A percentile compares a stretch with the other conserved stretches of the same genome.
Conservation (phyloP, 2,797 vertebrate species). For the Percopsis omiscomaycus region DNA sequence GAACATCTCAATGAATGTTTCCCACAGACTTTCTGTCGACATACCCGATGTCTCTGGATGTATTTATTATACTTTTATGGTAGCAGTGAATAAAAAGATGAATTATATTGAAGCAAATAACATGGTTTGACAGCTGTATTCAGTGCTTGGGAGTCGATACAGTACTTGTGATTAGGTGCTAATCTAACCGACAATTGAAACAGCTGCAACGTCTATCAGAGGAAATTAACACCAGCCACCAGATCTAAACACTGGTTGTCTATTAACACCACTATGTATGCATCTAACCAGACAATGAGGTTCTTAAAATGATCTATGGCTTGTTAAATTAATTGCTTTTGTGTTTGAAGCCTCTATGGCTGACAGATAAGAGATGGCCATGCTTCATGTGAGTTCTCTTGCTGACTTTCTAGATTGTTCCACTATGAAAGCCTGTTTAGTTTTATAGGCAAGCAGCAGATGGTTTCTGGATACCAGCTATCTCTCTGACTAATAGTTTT, state of each 20-base stretch:
- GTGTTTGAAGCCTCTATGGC: not conserved
- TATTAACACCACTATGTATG: no score
- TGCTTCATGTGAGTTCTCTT: not conserved
- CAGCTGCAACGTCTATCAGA: constrained; percentile 1
- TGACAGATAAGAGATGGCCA: not conserved
- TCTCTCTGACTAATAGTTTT: constrained; percentile 13
- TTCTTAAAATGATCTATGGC: constrained; percentile 1
- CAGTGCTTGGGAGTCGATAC: constrained; percentile 21
- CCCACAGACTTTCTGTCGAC: constrained; percentile 29
- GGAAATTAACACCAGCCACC: not conserved
- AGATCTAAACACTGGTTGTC: no score
- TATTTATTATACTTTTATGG: constrained; percentile 57
- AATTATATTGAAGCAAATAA: constrained; percentile 27
- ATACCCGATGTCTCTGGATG: constrained; percentile 48
- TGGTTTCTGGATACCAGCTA: not conserved
- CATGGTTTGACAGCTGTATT: constrained; percentile 17
- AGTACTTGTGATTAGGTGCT: constrained; percentile 39
- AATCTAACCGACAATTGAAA: constrained; percentile 7
- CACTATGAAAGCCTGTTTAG: not conserved
- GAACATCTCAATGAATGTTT: constrained; percentile 60
- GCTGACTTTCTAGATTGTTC: not conserved
- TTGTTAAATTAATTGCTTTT: not conserved
- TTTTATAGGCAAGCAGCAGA: not conserved
- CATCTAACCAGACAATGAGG: not conserved
- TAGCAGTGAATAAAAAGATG: constrained; percentile 28